Percentiles rank a stretch among this genome's conserved stretches.
phyloP scores from a whole-genome alignment of 2,888 invertebrate species.

The Leucania comma region DNA sequence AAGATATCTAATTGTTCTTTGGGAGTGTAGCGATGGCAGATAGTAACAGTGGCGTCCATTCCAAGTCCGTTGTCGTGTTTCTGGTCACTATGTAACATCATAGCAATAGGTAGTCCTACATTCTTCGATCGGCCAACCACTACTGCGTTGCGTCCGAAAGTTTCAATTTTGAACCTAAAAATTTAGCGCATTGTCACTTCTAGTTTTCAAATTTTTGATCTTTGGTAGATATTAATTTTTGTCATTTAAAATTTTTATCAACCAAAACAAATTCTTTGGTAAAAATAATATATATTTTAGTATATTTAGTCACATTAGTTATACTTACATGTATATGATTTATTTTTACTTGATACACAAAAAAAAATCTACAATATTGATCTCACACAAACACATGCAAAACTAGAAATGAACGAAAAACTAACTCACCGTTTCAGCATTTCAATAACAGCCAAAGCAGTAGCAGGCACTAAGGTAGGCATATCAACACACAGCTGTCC shows the following conservation, averaged over 20 bases:
- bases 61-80: conserved; percentile 92
- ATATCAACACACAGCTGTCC: conserved; percentile 94
- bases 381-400: too few species aligned
- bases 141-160: conserved; percentile 96
- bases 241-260: too few species aligned
- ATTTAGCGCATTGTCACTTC: conserved; percentile 28
- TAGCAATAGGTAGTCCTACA: conserved; percentile 97
- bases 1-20: conserved; percentile 93
- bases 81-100: conserved; percentile 95
- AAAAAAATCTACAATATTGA: too few species aligned
- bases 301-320: too few species aligned
- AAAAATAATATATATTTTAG: too few species aligned
- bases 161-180: conserved; percentile 91
- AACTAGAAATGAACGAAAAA: too few species aligned
- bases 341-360: too few species aligned
- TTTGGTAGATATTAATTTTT: conserved; percentile 12
- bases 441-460: conserved; percentile 94
- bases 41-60: conserved; percentile 96
- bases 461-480: conserved; percentile 94
- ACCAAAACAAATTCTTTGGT: too few species aligned
- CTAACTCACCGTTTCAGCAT: conserved; percentile 91
- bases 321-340: too few species aligned
- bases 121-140: conserved; percentile 97
- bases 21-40: conserved; percentile 97
- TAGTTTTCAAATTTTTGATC: neutral